These are phyloP conservation scores for Dendrocincla fuliginosa DNA, from an alignment of 2,797 vertebrate genomes.

Conservation along the genomic window DNA sequence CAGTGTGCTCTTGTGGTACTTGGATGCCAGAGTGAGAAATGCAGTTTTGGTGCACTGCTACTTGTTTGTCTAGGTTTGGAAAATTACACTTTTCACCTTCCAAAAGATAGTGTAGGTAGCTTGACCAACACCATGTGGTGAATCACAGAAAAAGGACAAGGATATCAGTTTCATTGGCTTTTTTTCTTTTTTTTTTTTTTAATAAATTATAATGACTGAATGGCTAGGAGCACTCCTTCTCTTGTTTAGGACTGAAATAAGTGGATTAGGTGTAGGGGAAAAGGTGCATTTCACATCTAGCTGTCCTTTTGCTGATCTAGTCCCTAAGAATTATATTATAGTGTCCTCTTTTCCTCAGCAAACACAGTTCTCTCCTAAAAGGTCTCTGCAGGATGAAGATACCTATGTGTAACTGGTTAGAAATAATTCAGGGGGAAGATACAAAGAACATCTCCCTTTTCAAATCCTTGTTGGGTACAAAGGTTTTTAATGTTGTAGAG, in stretches of 20 bases:
- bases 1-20: not conserved
- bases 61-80: not conserved
- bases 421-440: not conserved
- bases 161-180: not conserved
- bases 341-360: not conserved
- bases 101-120: not conserved
- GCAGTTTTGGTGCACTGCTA: not conserved
- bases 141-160: not conserved
- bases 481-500: not conserved
- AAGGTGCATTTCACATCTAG: not conserved
- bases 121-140: not conserved
- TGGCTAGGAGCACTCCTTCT: not conserved
- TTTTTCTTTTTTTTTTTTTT: not conserved
- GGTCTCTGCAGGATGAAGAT: not conserved
- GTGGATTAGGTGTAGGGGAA: not conserved
- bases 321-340: not conserved
- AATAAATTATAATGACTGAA: not conserved
- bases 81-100: not conserved
- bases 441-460: not conserved
- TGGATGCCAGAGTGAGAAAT: not conserved
- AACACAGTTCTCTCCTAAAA: too few relatives aligned
- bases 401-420: not conserved
- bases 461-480: not conserved
- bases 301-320: not conserved
- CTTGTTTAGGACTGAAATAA: not conserved